Percentiles rank a stretch among this genome's conserved stretches.
These are phyloP conservation scores for Enteromius trimaculatus DNA, from an alignment of 2,797 vertebrate genomes.

Conservation along the genomic window DNA sequence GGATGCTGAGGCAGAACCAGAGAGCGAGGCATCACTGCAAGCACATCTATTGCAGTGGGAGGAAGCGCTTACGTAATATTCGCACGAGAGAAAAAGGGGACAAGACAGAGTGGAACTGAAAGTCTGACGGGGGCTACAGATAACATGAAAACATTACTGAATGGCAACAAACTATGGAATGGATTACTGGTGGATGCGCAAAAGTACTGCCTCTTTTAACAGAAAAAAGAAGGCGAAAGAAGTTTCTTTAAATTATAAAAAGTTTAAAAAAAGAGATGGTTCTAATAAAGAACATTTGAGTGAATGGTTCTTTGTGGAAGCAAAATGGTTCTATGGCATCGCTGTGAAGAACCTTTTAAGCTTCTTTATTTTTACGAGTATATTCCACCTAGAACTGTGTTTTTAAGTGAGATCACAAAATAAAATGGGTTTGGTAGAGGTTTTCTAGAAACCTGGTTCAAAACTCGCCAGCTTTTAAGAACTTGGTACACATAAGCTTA, in stretches of 20 bases:
- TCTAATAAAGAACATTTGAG: too few species aligned
- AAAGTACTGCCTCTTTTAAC: neutral
- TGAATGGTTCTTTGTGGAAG: too few species aligned
- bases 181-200: neutral
- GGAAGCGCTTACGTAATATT: conserved; percentile 29
- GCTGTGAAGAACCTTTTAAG: too few species aligned
- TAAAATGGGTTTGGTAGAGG: neutral
- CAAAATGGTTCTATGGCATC: too few species aligned
- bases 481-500: neutral
- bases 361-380: too few species aligned
- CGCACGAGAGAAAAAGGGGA: neutral
- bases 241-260: too few species aligned
- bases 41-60: conserved; percentile 21
- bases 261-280: too few species aligned
- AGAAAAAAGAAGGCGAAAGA: neutral
- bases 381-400: neutral
- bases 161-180: neutral
- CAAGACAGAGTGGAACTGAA: neutral
- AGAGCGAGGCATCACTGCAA: conserved; percentile 39
- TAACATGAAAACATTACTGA: neutral
- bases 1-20: conserved; percentile 49
- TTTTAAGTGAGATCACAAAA: neutral
- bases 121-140: neutral
- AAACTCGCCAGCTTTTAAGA: too few species aligned
- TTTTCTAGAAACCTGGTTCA: neutral